Evolutionary conservation across 1,140 invertebrate genomes (phyloP).

Genomic region (Drosophila kikkawai): DNA sequence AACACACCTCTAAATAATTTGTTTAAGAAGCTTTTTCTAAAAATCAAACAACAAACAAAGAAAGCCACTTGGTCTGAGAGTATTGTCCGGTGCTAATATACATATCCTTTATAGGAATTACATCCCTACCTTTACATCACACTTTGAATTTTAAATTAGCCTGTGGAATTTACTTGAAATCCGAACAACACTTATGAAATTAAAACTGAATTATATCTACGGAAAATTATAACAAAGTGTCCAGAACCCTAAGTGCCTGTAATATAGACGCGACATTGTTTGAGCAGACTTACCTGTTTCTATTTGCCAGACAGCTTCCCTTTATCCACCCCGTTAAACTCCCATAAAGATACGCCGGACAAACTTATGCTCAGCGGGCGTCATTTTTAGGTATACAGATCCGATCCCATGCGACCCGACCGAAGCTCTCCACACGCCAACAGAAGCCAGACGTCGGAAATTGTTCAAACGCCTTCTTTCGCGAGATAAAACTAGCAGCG

Average conservation of each 20-base stretch:
- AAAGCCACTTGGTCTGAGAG: too few relatives aligned
- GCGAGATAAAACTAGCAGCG: conserved; percentile 24
- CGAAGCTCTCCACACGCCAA: conserved; percentile 24
- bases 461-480: conserved; percentile 24
- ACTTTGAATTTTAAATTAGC: not conserved
- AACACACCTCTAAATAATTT: not conserved
- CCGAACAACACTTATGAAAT: not conserved
- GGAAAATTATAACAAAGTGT: not conserved
- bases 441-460: conserved; percentile 29
- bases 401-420: not conserved
- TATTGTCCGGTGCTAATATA: not conserved
- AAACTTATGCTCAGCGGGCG: conserved; percentile 18
- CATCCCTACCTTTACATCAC: not conserved
- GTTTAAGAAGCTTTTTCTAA: not conserved
- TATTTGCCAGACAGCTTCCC: conserved; percentile 24
- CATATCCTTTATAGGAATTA: not conserved
- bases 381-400: not conserved
- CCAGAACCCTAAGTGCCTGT: not conserved
- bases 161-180: not conserved
- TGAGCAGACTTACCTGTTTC: not conserved
- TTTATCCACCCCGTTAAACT: not conserved
- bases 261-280: conserved; percentile 14
- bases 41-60: not conserved
- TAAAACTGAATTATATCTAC: not conserved
- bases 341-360: conserved; percentile 5